These are phyloP conservation scores for Tipula confusa DNA, from an alignment of 2,888 invertebrate species.

Conservation along the genomic window DNA sequence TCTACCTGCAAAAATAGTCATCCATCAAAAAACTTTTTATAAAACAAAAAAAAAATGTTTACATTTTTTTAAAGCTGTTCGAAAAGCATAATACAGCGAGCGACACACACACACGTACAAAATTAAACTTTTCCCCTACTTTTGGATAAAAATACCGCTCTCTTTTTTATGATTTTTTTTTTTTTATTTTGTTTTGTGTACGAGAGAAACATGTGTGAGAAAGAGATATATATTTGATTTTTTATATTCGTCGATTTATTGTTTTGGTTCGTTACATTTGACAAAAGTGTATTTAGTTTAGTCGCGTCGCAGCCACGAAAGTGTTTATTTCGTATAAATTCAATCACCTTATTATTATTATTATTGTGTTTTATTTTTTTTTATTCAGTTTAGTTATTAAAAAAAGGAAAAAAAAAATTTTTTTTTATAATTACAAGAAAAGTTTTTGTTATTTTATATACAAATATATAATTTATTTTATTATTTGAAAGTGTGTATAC, in stretches of 20 bases:
- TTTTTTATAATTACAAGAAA: not conserved
- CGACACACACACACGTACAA: not conserved
- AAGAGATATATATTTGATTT: not conserved
- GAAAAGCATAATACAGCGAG: not conserved
- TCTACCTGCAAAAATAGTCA: not conserved
- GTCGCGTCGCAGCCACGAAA: conserved; percentile 27
- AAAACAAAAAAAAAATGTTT: not conserved
- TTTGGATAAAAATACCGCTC: not conserved
- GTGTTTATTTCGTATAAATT: not conserved
- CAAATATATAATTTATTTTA: not conserved
- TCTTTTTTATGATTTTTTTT: not conserved
- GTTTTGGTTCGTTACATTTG: conserved; percentile 8
- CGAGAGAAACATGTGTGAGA: not conserved
- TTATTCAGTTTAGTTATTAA: not conserved
- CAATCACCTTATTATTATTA: not conserved
- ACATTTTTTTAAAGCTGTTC: not conserved
- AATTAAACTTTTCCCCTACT: not conserved
- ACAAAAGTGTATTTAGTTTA: conserved; percentile 9
- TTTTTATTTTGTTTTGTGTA: not conserved
- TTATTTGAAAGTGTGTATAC: not conserved
- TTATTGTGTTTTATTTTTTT: conserved; percentile 13
- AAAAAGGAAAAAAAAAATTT: conserved; percentile 26
- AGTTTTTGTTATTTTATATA: conserved; percentile 4
- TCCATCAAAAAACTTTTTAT: not conserved
- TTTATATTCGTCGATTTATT: not conserved